A percentile compares a stretch with the other conserved stretches of the same genome.
Evolutionary conservation across 2,113 vertebrate species (phyloP).

Genomic region (Entelurus aequoreus): DNA sequence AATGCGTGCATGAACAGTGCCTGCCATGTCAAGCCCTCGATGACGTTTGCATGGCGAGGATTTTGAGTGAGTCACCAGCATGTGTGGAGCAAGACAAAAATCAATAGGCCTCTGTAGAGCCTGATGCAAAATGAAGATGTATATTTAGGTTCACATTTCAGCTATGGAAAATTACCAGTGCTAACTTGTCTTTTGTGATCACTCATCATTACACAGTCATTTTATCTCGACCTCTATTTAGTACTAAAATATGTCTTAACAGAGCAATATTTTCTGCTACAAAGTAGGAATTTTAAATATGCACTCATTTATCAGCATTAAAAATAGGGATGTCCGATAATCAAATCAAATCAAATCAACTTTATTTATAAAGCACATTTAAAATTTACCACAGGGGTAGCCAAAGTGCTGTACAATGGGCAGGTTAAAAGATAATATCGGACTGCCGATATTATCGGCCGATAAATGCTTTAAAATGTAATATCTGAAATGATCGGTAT

Average conservation of each 20-base stretch:
- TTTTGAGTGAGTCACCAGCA: constrained; percentile 41
- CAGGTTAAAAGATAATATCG: too few relatives aligned
- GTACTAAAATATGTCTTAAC: neutral
- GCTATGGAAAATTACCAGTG: constrained; percentile 37
- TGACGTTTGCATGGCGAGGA: constrained; percentile 35
- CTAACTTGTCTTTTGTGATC: neutral
- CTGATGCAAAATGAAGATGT: constrained; percentile 9
- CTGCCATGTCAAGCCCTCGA: constrained; percentile 29
- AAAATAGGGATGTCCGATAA: neutral
- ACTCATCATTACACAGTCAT: neutral
- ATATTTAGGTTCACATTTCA: constrained; percentile 54
- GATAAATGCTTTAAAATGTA: too few relatives aligned
- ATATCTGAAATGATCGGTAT: too few relatives aligned
- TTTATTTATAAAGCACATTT: too few relatives aligned
- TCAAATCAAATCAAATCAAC: too few relatives aligned
- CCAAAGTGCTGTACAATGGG: too few relatives aligned
- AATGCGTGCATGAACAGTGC: neutral
- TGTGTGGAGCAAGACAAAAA: constrained; percentile 32
- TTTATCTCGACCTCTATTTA: neutral
- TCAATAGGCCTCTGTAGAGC: constrained; percentile 41
- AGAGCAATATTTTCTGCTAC: neutral
- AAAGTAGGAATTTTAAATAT: neutral
- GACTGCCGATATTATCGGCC: too few relatives aligned
- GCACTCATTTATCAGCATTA: neutral
- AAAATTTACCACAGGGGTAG: too few relatives aligned